Percentiles rank a stretch among this genome's conserved stretches.
phyloP scores from a whole-genome alignment of 1,140 invertebrate species.

The Drosophila mayri region DNA sequence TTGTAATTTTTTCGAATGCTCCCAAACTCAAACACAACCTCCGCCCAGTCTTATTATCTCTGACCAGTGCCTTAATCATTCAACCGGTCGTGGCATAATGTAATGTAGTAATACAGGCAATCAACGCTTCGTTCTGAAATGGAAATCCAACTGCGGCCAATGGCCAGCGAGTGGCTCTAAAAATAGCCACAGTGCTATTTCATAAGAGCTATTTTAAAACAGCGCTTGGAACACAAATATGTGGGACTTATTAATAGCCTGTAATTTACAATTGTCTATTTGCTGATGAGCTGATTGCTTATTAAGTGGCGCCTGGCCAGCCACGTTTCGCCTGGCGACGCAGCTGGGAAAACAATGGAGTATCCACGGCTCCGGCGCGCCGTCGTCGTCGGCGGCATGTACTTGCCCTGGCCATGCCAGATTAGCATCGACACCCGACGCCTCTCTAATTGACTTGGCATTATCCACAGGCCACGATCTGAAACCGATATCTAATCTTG shows the following conservation, averaged over 20 bases:
- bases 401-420: constrained; percentile 12
- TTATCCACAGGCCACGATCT: constrained; percentile 18
- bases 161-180: constrained; percentile 52
- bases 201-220: constrained; percentile 74
- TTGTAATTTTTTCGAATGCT: not conserved
- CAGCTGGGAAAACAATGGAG: constrained; percentile 55
- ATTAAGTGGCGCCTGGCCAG: constrained; percentile 74
- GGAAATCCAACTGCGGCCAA: constrained; percentile 35
- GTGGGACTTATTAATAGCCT: constrained; percentile 61
- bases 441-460: constrained; percentile 30
- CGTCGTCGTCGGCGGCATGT: constrained; percentile 17
- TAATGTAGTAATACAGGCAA: constrained; percentile 23
- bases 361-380: constrained; percentile 27
- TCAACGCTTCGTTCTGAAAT: constrained; percentile 15
- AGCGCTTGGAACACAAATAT: constrained; percentile 59
- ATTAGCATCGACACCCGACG: constrained; percentile 37
- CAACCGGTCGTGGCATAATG: constrained; percentile 7
- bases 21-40: not conserved
- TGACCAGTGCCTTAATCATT: not conserved
- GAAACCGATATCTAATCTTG: constrained; percentile 9
- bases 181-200: constrained; percentile 69
- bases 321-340: constrained; percentile 71
- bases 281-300: constrained; percentile 57
- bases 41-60: not conserved
- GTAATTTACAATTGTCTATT: constrained; percentile 72